These are phyloP conservation scores for Tragelaphus imberbis DNA, from an alignment of 2,113 vertebrate species.

Conservation along the genomic window DNA sequence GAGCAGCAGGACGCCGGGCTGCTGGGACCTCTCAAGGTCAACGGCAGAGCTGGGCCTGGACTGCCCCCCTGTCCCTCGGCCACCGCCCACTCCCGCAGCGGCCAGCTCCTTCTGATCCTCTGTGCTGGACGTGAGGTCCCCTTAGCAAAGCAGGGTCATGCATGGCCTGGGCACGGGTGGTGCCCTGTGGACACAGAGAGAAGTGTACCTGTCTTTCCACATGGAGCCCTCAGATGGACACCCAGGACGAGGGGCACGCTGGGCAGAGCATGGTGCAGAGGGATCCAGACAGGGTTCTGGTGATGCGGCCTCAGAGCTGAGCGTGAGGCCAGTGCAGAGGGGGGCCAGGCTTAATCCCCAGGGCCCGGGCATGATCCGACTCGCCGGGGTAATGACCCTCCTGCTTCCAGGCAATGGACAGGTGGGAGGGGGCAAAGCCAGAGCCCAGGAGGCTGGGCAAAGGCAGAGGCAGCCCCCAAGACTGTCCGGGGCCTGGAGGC, in stretches of 20 bases:
- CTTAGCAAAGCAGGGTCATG: accelerated
- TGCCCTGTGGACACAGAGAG: neutral
- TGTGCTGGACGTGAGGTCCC: neutral
- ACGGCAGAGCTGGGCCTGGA: neutral
- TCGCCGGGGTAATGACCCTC: neutral
- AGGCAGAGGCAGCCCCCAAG: neutral
- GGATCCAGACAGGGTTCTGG: neutral
- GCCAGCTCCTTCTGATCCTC: neutral
- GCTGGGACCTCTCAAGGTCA: neutral
- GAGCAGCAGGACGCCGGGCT: accelerated
- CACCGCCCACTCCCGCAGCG: neutral
- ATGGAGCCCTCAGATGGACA: neutral
- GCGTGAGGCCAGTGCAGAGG: accelerated
- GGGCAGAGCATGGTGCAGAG: no score
- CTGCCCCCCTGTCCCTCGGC: neutral
- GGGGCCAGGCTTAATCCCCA: neutral
- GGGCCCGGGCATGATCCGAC: neutral
- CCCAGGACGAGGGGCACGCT: neutral
- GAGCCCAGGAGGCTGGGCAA: neutral
- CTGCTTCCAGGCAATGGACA: neutral
- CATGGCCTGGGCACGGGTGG: accelerated
- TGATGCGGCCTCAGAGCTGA: neutral
- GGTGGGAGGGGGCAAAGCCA: accelerated
- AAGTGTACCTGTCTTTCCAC: neutral
- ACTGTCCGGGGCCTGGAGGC: neutral